Conservation (phyloP, 2,797 vertebrate species). For the Malurus splendens region DNA sequence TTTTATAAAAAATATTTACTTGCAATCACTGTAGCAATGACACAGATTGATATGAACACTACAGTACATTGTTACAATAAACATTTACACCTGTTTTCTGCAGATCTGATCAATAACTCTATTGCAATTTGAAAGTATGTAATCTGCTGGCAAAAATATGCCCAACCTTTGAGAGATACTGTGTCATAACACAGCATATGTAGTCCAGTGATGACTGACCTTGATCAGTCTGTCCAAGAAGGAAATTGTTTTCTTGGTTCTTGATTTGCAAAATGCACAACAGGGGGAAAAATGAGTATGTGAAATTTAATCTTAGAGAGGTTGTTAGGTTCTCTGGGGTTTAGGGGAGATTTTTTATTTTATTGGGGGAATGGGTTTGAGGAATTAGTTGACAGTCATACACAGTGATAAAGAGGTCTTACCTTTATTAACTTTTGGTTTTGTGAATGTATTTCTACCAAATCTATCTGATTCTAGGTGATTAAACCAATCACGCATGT, state of each 20-base stretch:
- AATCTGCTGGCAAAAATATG: neutral
- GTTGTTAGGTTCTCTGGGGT: neutral
- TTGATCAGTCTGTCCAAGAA: neutral
- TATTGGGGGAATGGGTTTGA: neutral
- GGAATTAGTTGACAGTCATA: neutral
- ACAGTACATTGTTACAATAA: neutral
- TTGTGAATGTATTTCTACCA: neutral
- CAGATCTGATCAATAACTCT: neutral
- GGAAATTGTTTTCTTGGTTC: neutral
- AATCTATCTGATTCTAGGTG: neutral
- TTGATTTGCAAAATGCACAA: neutral
- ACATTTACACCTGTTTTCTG: conserved; percentile 1
- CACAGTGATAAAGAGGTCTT: neutral
- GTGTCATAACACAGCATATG: neutral
- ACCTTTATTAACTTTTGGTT: neutral
- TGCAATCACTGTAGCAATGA: neutral
- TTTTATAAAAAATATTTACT: neutral
- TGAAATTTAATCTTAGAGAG: neutral
- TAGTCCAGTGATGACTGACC: neutral
- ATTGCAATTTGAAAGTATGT: neutral
- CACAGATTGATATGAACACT: neutral
- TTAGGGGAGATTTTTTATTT: neutral
- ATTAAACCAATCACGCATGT: neutral
- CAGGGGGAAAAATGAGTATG: neutral
- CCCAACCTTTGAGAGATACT: neutral